phyloP scores from a whole-genome alignment of 2,797 vertebrate species.

The Eospalax fontanierii region DNA sequence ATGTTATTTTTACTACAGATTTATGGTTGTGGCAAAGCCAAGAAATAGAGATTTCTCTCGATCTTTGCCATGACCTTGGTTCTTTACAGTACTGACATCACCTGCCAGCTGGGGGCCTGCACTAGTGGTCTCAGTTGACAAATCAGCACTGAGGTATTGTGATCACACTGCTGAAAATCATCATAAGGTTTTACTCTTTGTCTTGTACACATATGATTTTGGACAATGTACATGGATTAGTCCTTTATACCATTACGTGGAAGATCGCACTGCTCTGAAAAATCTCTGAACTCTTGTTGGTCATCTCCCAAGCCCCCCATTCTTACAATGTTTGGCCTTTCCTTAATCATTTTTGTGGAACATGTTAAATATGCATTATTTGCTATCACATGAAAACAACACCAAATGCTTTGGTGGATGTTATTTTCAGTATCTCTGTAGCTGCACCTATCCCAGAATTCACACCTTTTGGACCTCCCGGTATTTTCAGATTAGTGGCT shows the following conservation, averaged over 20 bases:
- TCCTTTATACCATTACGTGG: background rate
- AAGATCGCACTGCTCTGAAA: background rate
- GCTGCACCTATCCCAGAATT: background rate
- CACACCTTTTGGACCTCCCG: background rate
- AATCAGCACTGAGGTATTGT: background rate
- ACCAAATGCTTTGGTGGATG: background rate
- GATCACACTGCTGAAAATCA: background rate
- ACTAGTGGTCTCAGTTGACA: background rate
- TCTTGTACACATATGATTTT: too few species aligned
- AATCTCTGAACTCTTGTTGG: background rate
- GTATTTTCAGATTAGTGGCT: background rate
- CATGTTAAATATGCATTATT: background rate
- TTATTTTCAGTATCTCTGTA: background rate
- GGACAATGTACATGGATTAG: too few species aligned
- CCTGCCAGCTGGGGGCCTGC: too few species aligned
- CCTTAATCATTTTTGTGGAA: background rate
- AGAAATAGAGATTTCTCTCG: background rate
- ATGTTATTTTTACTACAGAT: background rate
- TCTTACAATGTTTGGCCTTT: background rate
- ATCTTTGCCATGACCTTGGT: fast-evolving
- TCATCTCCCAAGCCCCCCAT: background rate
- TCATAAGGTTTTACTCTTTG: background rate
- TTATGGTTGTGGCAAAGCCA: background rate
- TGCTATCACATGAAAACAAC: background rate
- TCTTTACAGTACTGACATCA: too few species aligned